Percentiles rank a stretch among this genome's conserved stretches.
Conservation (phyloP, 2,888 invertebrate species). For the Drosophila birchii region DNA sequence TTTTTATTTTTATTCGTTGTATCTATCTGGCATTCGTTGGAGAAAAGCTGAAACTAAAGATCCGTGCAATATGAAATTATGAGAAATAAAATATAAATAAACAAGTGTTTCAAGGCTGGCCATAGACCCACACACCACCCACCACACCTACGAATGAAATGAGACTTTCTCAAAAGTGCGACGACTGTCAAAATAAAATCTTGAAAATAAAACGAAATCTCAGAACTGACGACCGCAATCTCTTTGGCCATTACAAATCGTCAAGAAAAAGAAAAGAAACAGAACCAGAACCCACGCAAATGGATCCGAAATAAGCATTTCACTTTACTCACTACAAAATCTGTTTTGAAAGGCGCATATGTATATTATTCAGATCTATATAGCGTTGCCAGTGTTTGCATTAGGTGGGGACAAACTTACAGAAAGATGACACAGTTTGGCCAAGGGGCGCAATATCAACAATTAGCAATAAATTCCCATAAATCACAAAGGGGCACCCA, state of each 20-base stretch:
- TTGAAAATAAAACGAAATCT: conserved; percentile 38
- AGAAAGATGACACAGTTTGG: conserved; percentile 48
- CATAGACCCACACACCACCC: conserved; percentile 42
- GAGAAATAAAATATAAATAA: conserved; percentile 37
- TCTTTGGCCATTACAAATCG: conserved; percentile 48
- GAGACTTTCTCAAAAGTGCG: conserved; percentile 53
- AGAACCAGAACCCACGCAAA: conserved; percentile 44
- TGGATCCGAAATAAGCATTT: conserved; percentile 50
- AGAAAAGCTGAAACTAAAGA: conserved; percentile 13
- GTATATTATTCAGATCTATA: conserved; percentile 24
- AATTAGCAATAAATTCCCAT: conserved; percentile 57
- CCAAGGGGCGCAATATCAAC: conserved; percentile 49
- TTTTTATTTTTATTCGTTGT: conserved; percentile 29
- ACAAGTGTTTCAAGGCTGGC: conserved; percentile 68
- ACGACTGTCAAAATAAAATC: conserved; percentile 34
- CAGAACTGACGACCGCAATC: conserved; percentile 63
- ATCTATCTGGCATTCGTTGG: conserved; percentile 20
- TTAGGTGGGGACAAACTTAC: conserved; percentile 32
- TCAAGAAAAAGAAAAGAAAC: conserved; percentile 31
- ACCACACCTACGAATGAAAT: conserved; percentile 16
- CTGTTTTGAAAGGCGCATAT: conserved; percentile 22
- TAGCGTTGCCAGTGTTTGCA: conserved; percentile 23
- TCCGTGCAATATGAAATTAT: conserved; percentile 34
- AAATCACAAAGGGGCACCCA: conserved; percentile 49
- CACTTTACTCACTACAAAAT: conserved; percentile 28